Percentiles rank a stretch among this genome's conserved stretches.
Conservation (phyloP, 2,888 invertebrate species). For the Eurytoma adleriae region DNA sequence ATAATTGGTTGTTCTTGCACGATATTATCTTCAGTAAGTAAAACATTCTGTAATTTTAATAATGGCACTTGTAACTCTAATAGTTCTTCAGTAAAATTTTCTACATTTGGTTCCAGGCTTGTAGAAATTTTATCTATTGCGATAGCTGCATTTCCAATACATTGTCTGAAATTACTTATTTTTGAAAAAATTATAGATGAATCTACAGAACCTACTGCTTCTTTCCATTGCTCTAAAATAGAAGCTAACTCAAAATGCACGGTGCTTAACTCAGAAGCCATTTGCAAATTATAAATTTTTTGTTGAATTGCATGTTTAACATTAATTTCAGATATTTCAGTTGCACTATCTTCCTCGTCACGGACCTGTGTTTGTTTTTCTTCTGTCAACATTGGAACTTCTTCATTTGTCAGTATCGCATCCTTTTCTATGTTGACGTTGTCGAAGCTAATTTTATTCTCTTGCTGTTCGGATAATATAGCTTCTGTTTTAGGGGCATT, state of each 20-base stretch:
- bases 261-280: conserved; percentile 64
- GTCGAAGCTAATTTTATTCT: too few species aligned
- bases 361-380: too few species aligned
- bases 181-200: conserved; percentile 58
- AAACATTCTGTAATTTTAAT: conserved; percentile 65
- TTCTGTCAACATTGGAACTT: too few species aligned
- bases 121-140: conserved; percentile 63
- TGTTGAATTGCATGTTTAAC: conserved; percentile 46
- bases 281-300: conserved; percentile 60
- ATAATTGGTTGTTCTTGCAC: conserved; percentile 64
- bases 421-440: too few species aligned
- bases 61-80: conserved; percentile 65
- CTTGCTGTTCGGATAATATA: too few species aligned
- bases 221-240: conserved; percentile 64
- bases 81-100: conserved; percentile 63
- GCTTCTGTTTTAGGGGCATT: too few species aligned
- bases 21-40: conserved; percentile 65
- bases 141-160: conserved; percentile 65
- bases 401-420: too few species aligned
- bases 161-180: conserved; percentile 66
- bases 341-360: background rate
- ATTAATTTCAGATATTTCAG: conserved; percentile 29
- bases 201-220: conserved; percentile 41
- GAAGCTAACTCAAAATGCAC: conserved; percentile 68
- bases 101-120: conserved; percentile 57